These are phyloP conservation scores for Cercocebus atys DNA, from an alignment of 2,113 vertebrate genomes.

Conservation along the genomic window DNA sequence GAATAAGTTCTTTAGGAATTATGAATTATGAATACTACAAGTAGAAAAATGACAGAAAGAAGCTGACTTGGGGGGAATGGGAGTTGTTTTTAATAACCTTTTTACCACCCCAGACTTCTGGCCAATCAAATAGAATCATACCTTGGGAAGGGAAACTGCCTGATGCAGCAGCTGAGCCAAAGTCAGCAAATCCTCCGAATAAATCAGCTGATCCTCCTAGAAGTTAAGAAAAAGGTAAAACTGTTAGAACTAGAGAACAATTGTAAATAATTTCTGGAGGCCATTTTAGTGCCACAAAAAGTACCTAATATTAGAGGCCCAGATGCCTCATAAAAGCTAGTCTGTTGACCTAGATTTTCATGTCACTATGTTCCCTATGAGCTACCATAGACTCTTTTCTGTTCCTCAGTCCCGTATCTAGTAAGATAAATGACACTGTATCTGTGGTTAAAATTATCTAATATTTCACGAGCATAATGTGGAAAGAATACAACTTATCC, in stretches of 20 bases:
- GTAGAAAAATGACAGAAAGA: background rate
- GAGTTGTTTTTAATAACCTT: background rate
- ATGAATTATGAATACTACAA: background rate
- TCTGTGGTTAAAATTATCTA: background rate
- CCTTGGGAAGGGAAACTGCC: conserved; percentile 88
- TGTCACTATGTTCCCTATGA: background rate
- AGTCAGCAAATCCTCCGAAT: conserved; percentile 95
- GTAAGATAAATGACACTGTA: background rate
- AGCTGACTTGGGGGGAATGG: background rate
- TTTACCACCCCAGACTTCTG: background rate
- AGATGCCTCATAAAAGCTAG: background rate
- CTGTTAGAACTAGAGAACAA: conserved; percentile 4
- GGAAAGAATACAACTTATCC: background rate
- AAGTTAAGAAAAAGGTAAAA: conserved; percentile 70
- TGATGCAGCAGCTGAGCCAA: conserved; percentile 89
- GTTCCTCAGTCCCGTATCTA: background rate
- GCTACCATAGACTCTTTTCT: background rate
- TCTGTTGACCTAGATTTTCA: background rate
- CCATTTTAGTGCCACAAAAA: background rate
- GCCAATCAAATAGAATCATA: conserved; percentile 77
- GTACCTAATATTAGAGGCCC: background rate
- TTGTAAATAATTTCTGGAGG: background rate
- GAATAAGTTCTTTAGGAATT: conserved; percentile 43
- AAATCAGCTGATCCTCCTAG: conserved; percentile 90
- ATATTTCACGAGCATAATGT: background rate